phyloP scores from a whole-genome alignment of 2,888 invertebrate genomes.

The Nysson spinosus region DNA sequence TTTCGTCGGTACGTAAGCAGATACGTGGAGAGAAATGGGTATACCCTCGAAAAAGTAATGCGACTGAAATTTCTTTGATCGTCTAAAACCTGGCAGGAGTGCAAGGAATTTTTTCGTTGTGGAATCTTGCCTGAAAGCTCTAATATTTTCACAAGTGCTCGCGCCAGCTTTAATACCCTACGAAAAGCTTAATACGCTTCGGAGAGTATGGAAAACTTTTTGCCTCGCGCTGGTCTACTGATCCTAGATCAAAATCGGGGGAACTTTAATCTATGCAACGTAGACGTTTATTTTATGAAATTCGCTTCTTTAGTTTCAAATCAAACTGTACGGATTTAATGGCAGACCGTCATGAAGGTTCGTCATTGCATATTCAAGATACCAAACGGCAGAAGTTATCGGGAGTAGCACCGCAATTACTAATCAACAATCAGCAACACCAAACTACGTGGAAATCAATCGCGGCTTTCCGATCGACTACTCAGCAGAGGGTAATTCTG shows the following conservation, averaged over 20 bases:
- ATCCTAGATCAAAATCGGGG: not conserved
- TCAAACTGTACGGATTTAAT: too few relatives aligned
- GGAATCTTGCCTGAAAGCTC: slow-evolving; percentile 36
- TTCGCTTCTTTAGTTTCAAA: too few relatives aligned
- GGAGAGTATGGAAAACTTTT: slow-evolving; percentile 33
- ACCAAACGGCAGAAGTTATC: slow-evolving; percentile 7
- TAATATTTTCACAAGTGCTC: slow-evolving; percentile 47
- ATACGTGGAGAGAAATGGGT: slow-evolving; percentile 22
- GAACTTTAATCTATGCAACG: not conserved
- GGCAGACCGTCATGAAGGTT: not conserved
- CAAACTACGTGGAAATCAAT: slow-evolving; percentile 48
- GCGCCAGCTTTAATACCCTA: slow-evolving; percentile 10
- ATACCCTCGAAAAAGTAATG: slow-evolving; percentile 43
- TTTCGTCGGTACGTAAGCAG: slow-evolving; percentile 20
- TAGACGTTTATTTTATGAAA: too few relatives aligned
- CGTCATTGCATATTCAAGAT: too few relatives aligned
- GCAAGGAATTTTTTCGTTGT: slow-evolving; percentile 29
- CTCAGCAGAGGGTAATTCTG: slow-evolving; percentile 17
- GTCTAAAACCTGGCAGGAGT: slow-evolving; percentile 25
- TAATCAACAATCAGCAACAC: slow-evolving; percentile 42
- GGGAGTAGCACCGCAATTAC: slow-evolving; percentile 31
- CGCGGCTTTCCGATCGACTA: slow-evolving; percentile 36
- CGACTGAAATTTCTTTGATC: slow-evolving; percentile 42
- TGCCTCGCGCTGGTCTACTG: slow-evolving; percentile 5
- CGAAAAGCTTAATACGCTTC: slow-evolving; percentile 38